Conservation (phyloP, 92 coral and sea anemone genomes). For the Muricea muricata region DNA sequence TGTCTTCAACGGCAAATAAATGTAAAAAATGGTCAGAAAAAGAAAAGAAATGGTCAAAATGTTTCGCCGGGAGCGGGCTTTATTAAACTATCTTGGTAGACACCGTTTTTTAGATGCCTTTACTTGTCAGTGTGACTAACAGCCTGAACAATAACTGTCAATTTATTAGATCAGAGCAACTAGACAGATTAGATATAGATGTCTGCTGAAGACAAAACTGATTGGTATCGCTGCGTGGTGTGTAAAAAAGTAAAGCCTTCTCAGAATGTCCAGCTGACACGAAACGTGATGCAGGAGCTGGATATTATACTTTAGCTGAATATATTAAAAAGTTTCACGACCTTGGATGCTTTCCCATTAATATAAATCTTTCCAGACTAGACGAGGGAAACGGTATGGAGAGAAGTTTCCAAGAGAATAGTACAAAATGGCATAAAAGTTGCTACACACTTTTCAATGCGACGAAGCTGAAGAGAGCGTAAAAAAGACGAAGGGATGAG, state of each 20-base stretch:
- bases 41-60: too few species aligned
- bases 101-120: neutral
- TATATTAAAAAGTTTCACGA: neutral
- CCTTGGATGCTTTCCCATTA: neutral
- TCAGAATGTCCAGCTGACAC: slow-evolving; percentile 11
- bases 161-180: neutral
- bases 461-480: slow-evolving; percentile 35
- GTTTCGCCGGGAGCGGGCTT: too few species aligned
- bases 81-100: too few species aligned
- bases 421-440: slow-evolving; percentile 30
- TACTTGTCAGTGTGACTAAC: too few species aligned
- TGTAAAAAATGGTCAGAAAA: too few species aligned
- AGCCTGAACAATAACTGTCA: neutral
- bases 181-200: slow-evolving; percentile 10
- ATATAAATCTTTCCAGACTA: slow-evolving; percentile 27
- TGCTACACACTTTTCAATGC: slow-evolving; percentile 23
- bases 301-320: neutral
- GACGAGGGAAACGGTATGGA: slow-evolving; percentile 45
- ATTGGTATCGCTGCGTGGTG: neutral
- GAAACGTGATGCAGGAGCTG: neutral
- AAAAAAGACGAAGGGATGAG: neutral
- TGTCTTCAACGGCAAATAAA: too few species aligned
- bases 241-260: neutral
- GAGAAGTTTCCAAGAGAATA: slow-evolving; percentile 10
- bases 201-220: slow-evolving; percentile 26